Conservation (phyloP, 35 echinoderm and acorn worm genomes). For the Acanthaster planci region DNA sequence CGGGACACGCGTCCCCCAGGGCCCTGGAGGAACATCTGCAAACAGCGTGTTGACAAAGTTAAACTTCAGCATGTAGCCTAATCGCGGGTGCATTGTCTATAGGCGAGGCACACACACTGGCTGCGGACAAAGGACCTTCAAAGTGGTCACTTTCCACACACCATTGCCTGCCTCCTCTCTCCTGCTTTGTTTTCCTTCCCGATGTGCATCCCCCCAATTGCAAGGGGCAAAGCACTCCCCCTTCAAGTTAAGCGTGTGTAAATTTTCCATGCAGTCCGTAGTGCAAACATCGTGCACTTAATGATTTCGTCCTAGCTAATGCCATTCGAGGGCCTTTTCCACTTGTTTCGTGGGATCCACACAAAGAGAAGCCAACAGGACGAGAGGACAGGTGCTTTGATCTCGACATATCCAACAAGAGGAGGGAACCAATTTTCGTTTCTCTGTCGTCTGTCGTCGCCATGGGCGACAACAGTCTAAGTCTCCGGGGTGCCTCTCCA, state of each 20-base stretch:
- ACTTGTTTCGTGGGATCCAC: slow-evolving; percentile 4
- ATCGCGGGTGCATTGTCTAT: slow-evolving; percentile 14
- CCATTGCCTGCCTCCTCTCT: slow-evolving; percentile 26
- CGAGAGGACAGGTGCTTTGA: slow-evolving; percentile 3
- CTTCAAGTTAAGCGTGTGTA: slow-evolving; percentile 28
- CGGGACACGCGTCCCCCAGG: slow-evolving; percentile 21
- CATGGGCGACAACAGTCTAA: no score
- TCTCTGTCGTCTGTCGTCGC: no score
- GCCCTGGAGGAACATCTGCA: slow-evolving; percentile 29
- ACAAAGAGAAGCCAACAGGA: not conserved
- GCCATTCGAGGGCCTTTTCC: not conserved
- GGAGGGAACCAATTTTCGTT: no score
- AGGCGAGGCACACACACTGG: not conserved
- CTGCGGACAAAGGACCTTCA: not conserved
- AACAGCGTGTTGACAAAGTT: slow-evolving; percentile 33
- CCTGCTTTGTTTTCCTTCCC: slow-evolving; percentile 15
- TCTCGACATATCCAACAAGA: slow-evolving; percentile 11
- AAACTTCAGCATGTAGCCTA: slow-evolving; percentile 31
- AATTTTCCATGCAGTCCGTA: slow-evolving; percentile 18
- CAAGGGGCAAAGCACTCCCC: slow-evolving; percentile 26
- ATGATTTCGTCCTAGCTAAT: not conserved
- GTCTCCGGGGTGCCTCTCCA: no score
- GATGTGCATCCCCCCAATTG: not conserved
- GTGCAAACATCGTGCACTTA: slow-evolving; percentile 2
- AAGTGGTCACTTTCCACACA: slow-evolving; percentile 11